These are phyloP conservation scores for Temnothorax ravouxi DNA, from an alignment of 2,888 invertebrate species.

Conservation along the genomic window DNA sequence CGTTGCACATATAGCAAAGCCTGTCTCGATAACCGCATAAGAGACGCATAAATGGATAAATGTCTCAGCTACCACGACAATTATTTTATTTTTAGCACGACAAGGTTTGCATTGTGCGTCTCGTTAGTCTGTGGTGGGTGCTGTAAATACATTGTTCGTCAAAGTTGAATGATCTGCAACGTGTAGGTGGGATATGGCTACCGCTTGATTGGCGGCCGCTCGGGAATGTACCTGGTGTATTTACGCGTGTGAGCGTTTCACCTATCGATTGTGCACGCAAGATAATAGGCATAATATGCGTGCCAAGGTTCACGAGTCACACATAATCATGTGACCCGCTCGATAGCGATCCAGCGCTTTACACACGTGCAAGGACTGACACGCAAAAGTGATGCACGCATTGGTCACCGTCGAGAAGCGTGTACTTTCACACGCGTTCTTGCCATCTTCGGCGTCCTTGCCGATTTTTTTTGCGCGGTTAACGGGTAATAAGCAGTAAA, in stretches of 20 bases:
- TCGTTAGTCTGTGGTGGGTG: constrained; percentile 67
- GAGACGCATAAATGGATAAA: constrained; percentile 41
- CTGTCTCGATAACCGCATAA: constrained; percentile 29
- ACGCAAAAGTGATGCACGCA: constrained; percentile 8
- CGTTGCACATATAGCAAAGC: constrained; percentile 35
- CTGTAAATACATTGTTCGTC: constrained; percentile 51
- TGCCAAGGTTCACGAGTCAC: constrained; percentile 80
- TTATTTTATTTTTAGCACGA: constrained; percentile 44
- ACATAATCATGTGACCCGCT: constrained; percentile 66
- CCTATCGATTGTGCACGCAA: constrained; percentile 63
- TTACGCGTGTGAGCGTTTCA: constrained; percentile 64
- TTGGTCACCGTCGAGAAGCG: constrained; percentile 19
- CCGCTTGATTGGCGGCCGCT: constrained; percentile 63
- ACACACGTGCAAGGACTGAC: constrained; percentile 47
- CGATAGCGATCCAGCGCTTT: constrained; percentile 42
- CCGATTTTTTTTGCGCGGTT: constrained; percentile 15
- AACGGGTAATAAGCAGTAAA: constrained; percentile 43
- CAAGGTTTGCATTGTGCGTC: constrained; percentile 21
- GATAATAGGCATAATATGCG: constrained; percentile 73
- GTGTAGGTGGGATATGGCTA: constrained; percentile 65
- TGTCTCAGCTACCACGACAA: neutral
- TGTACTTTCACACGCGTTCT: constrained; percentile 53
- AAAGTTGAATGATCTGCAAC: constrained; percentile 66
- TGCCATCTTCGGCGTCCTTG: constrained; percentile 55
- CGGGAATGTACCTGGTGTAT: constrained; percentile 57